Evolutionary conservation across 2,113 vertebrate genomes (phyloP).

Genomic region (Riparia riparia): DNA sequence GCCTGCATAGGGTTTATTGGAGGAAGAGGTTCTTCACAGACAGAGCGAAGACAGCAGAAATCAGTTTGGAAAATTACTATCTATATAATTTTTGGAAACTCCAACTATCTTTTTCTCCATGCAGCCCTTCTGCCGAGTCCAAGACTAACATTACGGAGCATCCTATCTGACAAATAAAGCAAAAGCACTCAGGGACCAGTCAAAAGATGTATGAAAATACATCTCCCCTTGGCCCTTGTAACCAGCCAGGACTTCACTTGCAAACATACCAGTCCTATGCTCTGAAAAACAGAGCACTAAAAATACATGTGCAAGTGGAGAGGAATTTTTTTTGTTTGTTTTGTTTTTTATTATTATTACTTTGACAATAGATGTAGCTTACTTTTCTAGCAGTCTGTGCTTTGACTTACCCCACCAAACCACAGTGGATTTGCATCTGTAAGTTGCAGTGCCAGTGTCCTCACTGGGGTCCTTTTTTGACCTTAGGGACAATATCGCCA

Average conservation of each 20-base stretch:
- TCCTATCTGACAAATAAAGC: not conserved
- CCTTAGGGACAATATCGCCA: not conserved
- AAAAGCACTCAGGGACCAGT: not conserved
- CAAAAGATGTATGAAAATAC: not conserved
- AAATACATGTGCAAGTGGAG: not conserved
- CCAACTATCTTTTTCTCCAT: not conserved
- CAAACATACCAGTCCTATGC: not conserved
- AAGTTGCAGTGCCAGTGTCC: not conserved
- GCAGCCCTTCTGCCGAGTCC: not conserved
- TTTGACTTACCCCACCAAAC: not conserved
- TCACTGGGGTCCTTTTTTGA: not conserved
- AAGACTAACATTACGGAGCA: not conserved
- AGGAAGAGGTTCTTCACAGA: not conserved
- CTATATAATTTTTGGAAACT: not conserved
- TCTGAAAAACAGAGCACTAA: not conserved
- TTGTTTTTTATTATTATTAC: rapidly evolving
- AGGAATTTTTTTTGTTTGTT: not conserved
- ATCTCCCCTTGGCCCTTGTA: not conserved
- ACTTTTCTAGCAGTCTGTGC: not conserved
- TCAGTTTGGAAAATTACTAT: not conserved
- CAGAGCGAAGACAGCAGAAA: not conserved
- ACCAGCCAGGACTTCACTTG: not conserved
- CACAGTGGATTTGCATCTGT: rapidly evolving
- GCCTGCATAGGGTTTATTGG: not conserved
- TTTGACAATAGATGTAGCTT: not conserved